Percentiles rank a stretch among this genome's conserved stretches.
Evolutionary conservation across 2,888 invertebrate species (phyloP).

Genomic region (Phlogophora meticulosa): DNA sequence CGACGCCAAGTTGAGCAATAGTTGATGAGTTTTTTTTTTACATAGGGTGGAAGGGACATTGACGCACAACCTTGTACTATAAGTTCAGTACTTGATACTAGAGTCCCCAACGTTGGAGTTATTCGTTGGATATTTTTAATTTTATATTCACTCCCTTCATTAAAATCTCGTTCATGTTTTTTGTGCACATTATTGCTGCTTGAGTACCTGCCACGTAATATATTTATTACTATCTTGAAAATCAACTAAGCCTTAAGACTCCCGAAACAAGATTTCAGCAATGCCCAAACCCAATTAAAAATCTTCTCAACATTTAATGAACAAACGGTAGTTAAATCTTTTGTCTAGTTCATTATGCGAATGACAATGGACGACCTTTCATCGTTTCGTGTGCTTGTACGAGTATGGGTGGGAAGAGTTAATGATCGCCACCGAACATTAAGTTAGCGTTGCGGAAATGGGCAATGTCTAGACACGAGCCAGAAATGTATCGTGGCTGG

Average conservation of each 20-base stretch:
- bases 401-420: not conserved
- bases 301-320: slow-evolving; percentile 16
- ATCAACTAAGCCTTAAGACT: not conserved
- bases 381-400: slow-evolving; percentile 9
- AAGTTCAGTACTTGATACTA: no score
- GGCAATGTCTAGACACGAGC: not conserved
- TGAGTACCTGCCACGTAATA: not conserved
- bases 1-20: not conserved
- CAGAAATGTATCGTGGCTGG: not conserved
- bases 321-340: slow-evolving; percentile 13
- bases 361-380: slow-evolving; percentile 35
- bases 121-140: no score
- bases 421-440: slow-evolving; percentile 23
- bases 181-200: slow-evolving; percentile 18
- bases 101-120: no score
- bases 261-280: slow-evolving; percentile 1
- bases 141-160: no score
- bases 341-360: slow-evolving; percentile 44
- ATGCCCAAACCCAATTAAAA: slow-evolving; percentile 9
- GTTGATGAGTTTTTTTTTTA: slow-evolving; percentile 1
- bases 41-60: not conserved
- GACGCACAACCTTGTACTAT: no score
- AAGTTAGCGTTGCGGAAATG: not conserved
- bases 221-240: slow-evolving; percentile 7
- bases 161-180: no score